Percentiles rank a stretch among this genome's conserved stretches.
These are phyloP conservation scores for Ellobius talpinus DNA, from an alignment of 2,113 vertebrate species.

Conservation along the genomic window DNA sequence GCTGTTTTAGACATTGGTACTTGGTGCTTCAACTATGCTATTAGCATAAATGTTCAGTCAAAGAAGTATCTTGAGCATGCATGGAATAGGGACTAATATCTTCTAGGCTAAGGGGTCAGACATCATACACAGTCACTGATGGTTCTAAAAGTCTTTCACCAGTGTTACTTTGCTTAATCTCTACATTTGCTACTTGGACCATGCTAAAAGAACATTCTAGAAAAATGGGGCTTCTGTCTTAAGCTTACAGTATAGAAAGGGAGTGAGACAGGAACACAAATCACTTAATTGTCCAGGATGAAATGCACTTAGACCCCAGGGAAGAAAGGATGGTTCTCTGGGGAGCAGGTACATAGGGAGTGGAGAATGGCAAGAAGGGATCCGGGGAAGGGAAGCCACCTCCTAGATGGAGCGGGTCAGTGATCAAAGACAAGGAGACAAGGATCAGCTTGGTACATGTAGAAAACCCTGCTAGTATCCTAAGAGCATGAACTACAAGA, in stretches of 20 bases:
- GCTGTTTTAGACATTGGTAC: neutral
- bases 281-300: neutral
- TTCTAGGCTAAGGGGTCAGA: neutral
- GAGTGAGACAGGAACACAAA: neutral
- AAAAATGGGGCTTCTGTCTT: neutral
- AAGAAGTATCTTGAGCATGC: neutral
- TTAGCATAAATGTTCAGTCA: neutral
- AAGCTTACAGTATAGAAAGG: neutral
- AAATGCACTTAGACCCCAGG: neutral
- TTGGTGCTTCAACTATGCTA: neutral
- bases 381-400: neutral
- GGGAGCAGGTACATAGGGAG: neutral
- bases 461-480: neutral
- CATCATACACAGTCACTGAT: neutral
- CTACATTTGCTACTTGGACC: neutral
- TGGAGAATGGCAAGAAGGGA: neutral
- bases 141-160: neutral
- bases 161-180: neutral
- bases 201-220: neutral
- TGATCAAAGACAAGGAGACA: neutral
- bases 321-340: neutral
- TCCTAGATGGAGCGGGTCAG: neutral
- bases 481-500: rapidly evolving
- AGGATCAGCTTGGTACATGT: neutral
- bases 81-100: neutral